Conservation (phyloP, 2,888 invertebrate genomes). For the Drosophila aldrichi region DNA sequence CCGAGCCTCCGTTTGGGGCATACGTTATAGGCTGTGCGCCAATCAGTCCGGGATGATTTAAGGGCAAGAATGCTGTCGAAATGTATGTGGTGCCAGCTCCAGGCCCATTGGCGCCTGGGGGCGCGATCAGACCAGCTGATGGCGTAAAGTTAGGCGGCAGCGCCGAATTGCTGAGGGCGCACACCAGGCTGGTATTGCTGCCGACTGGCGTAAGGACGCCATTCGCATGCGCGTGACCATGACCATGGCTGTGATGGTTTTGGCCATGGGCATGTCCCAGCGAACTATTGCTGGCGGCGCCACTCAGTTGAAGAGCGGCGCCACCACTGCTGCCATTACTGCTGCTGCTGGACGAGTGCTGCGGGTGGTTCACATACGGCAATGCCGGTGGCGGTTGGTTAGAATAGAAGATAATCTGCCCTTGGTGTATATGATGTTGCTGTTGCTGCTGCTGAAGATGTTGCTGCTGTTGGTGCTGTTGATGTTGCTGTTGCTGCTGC, state of each 20-base stretch:
- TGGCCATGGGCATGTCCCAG: conserved; percentile 57
- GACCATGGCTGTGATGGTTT: conserved; percentile 39
- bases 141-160: conserved; percentile 54
- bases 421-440: conserved; percentile 42
- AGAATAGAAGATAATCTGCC: conserved; percentile 53
- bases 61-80: conserved; percentile 54
- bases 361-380: conserved; percentile 41
- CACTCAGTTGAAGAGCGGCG: conserved; percentile 68
- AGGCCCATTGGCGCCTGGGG: conserved; percentile 30
- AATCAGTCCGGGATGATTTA: conserved; percentile 45
- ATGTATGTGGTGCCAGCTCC: conserved; percentile 37
- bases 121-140: conserved; percentile 72
- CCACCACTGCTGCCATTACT: conserved; percentile 65
- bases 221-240: conserved; percentile 46
- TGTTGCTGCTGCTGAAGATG: conserved; percentile 38
- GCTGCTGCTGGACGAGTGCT: conserved; percentile 60
- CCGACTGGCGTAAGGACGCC: conserved; percentile 48
- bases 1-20: conserved; percentile 46
- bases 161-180: conserved; percentile 49
- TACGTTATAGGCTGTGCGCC: conserved; percentile 51
- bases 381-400: conserved; percentile 40
- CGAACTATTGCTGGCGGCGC: conserved; percentile 70
- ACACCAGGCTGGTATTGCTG: conserved; percentile 54
- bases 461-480: conserved; percentile 49
- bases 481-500: conserved; percentile 52